These are phyloP conservation scores for Pygoscelis adeliae DNA, from an alignment of 2,113 vertebrate genomes.

Conservation along the genomic window DNA sequence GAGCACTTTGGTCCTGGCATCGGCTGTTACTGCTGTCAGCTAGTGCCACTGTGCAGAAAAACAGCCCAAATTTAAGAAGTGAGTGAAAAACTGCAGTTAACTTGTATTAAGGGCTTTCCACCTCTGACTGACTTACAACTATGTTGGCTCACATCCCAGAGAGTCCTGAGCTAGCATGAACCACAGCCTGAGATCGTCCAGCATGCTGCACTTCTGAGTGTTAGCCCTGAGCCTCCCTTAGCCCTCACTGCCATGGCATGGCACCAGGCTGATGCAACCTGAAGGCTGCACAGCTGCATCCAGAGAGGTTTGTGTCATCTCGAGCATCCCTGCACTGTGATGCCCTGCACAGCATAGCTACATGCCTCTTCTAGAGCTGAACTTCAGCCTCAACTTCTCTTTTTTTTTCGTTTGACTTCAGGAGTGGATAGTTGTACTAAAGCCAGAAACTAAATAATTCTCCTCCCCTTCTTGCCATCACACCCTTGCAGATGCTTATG, in stretches of 20 bases:
- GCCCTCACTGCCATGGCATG: rapidly evolving
- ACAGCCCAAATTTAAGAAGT: background rate
- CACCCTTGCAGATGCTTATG: background rate
- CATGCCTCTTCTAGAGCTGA: background rate
- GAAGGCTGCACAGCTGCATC: background rate
- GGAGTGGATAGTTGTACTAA: background rate
- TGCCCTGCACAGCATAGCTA: background rate
- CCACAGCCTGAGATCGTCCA: background rate
- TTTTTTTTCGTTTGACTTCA: background rate
- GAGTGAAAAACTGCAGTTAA: background rate
- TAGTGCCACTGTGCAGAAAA: background rate
- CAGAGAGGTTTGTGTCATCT: background rate
- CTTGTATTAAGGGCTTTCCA: background rate
- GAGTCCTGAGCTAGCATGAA: background rate
- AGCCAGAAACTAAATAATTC: background rate
- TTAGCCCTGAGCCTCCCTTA: background rate
- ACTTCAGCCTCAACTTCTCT: background rate
- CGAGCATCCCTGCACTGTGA: background rate
- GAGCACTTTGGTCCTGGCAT: background rate
- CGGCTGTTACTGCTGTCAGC: background rate
- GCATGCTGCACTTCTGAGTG: rapidly evolving
- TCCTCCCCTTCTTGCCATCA: background rate
- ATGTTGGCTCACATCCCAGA: background rate
- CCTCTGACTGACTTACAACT: background rate
- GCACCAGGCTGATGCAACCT: background rate